Evolutionary conservation across 2,113 vertebrate species (phyloP).

Genomic region (Corythaixoides concolor): DNA sequence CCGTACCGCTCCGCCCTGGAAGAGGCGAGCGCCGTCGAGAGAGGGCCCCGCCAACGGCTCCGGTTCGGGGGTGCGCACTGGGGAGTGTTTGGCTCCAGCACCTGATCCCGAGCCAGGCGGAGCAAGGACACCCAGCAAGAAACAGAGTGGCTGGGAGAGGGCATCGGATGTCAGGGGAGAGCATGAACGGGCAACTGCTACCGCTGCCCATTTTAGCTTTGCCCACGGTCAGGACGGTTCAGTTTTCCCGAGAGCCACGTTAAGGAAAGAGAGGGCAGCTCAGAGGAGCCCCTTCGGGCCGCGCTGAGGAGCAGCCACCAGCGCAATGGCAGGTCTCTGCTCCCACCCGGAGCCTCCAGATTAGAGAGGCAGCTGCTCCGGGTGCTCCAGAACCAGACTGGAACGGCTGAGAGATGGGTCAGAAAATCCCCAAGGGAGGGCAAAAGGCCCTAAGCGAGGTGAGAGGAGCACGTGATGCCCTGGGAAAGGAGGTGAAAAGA

Average conservation of each 20-base stretch:
- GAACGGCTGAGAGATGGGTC: background rate
- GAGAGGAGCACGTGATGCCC: background rate
- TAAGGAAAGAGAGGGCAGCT: background rate
- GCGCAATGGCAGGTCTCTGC: background rate
- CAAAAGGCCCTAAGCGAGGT: background rate
- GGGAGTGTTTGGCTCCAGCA: background rate
- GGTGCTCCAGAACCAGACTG: background rate
- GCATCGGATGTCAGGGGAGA: background rate
- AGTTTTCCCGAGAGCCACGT: background rate
- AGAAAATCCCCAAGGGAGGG: background rate
- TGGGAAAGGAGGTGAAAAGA: background rate
- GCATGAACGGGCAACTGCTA: too few species aligned
- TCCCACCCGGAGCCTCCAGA: background rate
- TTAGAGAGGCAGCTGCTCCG: background rate
- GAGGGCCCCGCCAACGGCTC: background rate
- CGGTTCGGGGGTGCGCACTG: background rate
- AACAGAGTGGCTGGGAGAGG: background rate
- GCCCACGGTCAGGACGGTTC: fast-evolving
- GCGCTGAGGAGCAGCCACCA: background rate
- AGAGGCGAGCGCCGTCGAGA: fast-evolving
- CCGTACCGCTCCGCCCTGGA: background rate
- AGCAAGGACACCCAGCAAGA: background rate
- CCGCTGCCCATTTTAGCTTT: background rate
- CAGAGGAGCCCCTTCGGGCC: background rate
- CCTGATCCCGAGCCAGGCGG: background rate